These are phyloP conservation scores for Fukomys damarensis DNA, from an alignment of 2,113 vertebrate genomes.

Conservation along the genomic window DNA sequence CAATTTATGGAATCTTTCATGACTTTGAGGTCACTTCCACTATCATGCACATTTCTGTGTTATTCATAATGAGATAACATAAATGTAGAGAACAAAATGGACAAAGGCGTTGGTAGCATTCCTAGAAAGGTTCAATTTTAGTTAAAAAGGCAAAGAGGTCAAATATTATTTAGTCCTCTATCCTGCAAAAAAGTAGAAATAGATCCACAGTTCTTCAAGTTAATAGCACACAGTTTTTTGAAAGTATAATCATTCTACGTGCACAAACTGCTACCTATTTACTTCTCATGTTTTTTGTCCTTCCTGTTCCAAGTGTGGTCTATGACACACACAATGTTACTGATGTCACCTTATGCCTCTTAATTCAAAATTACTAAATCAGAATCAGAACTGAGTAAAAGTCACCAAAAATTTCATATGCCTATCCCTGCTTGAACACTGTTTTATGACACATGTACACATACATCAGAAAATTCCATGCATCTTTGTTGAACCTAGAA, in stretches of 20 bases:
- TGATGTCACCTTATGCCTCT: background rate
- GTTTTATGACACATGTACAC: background rate
- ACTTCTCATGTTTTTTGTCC: background rate
- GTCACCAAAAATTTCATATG: background rate
- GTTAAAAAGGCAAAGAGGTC: background rate
- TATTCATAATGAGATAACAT: background rate
- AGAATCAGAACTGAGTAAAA: background rate
- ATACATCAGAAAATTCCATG: background rate
- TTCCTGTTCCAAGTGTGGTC: background rate
- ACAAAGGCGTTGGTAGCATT: background rate
- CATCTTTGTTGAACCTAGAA: background rate
- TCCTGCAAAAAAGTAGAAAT: background rate
- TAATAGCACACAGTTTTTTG: background rate
- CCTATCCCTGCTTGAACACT: background rate
- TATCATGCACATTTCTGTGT: background rate
- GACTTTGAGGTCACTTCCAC: background rate
- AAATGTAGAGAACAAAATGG: background rate
- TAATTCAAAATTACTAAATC: background rate
- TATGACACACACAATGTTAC: fast-evolving
- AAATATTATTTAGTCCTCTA: background rate
- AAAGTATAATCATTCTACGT: background rate
- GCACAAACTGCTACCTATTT: background rate
- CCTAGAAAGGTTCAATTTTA: background rate
- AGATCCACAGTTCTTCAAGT: background rate
- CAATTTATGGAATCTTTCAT: background rate